Conservation (phyloP, 2,888 invertebrate species). For the Caenorhabditis sp. region DNA sequence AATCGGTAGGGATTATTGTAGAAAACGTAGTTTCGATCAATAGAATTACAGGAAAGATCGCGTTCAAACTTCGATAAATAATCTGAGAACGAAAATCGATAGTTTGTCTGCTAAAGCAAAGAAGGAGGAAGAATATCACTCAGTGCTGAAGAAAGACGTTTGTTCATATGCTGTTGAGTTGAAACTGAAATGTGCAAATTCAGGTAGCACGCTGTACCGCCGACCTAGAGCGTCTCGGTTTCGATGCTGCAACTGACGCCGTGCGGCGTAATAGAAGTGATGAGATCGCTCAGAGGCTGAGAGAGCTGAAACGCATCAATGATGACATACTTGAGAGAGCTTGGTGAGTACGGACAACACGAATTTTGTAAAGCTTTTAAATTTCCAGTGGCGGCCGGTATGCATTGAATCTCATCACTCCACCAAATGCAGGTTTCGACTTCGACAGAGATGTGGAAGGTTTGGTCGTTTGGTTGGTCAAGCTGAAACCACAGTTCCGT, state of each 20-base stretch:
- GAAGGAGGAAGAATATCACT: neutral
- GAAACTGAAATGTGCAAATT: neutral
- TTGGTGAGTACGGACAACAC: neutral
- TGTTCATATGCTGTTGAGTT: neutral
- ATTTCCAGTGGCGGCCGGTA: conserved; percentile 44
- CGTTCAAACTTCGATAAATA: neutral
- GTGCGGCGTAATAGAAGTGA: neutral
- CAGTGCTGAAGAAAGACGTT: neutral
- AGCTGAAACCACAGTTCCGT: conserved; percentile 86
- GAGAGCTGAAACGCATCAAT: neutral
- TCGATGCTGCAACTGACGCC: conserved; percentile 54
- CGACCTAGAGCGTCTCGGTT: conserved; percentile 44
- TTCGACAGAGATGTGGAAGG: conserved; percentile 85
- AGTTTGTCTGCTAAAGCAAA: neutral
- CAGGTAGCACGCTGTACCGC: neutral
- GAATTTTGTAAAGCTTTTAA: neutral
- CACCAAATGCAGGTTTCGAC: conserved; percentile 52
- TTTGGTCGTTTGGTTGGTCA: conserved; percentile 90
- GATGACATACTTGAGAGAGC: neutral
- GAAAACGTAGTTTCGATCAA: neutral
- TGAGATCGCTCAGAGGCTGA: neutral
- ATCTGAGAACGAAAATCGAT: neutral
- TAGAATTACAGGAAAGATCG: neutral
- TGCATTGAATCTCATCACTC: conserved; percentile 35
- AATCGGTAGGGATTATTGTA: conserved; percentile 21